Base-by-base conservation (phyloP, 2,888 invertebrate species). In the Lycia hirtaria region DNA sequence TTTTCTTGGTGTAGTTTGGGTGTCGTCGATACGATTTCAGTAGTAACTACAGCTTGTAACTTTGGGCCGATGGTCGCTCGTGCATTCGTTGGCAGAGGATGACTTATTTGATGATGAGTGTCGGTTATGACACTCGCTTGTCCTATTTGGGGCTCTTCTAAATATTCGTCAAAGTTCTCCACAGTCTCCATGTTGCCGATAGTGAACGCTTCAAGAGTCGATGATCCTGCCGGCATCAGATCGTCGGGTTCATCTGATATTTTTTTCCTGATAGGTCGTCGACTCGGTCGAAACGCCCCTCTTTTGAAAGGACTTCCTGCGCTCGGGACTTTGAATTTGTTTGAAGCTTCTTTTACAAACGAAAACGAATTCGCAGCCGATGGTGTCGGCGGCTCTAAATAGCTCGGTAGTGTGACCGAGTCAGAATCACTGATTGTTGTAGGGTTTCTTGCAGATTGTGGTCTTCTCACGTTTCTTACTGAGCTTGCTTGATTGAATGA, bases 321-420 rank as follows among this genome's bases (percentile, higher is more conserved):
- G 2, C 73, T 68, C 26, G 15, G 24, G 26, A n/a, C 26, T 72
- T 92, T 92, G 47, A 78, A 87, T 67, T 91, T 91, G 22, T 72
- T 80, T 14, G 78, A 71, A 22, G 66, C 66, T 4, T 91, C 88
- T 62, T 89, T 89, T 3, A 76, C 70, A 54, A 85, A 87, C 7
- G 80, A 74, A 60, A 87, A 88, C 0, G 85, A 78, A 9, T 84
- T 75, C 17, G 87, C 75, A 0, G 86, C 84, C 6, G 86, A 83
- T 22, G 87, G 92, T 1, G 85, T 88, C 0, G 92, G 92, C 4
- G 92, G 92, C 69, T 92, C 92, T 56, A 92, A 76, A 59, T 83
- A 92, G 62, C 92, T 92, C 2, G 92, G 92, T 37, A 92, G 68
- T 0, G 90, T 88, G 3, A 80, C 77, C 2, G 83, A 78, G 58